Evolutionary conservation across 2,797 vertebrate genomes (phyloP), one percentile per base, ranked within the genome.

Genomic region (Steatocranus sp.): DNA sequence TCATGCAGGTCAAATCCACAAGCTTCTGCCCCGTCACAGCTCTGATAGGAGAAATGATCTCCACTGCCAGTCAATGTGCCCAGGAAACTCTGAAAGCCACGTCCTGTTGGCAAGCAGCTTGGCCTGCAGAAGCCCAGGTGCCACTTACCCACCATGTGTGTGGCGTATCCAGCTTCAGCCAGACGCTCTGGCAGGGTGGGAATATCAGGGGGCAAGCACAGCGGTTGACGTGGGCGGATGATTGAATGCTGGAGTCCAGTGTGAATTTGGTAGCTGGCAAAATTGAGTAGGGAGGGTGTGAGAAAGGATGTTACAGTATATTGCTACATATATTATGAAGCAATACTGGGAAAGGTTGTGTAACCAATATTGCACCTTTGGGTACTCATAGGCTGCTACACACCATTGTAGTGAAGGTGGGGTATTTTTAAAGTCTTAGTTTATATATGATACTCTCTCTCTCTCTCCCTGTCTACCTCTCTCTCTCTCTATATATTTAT

Each of bases 101-200:
- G 96, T 79, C 95, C 96, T 0, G 97, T 99, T 58, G 98, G 98
- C 91, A 99, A 96, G 89, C 98, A 99, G 89, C 97, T 96, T 2
- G 95, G 94, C 70, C 95, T 96, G 84, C 98, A 98, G 93, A 99
- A 99, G 3, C 98, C 98, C 90, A 99, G 91, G 93, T 99, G 98
- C 98, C 98, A 99, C 92, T 99, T 99, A 68, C 97, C 98, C 81
- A 99, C 98, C 97, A 99, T 98, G 88, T 99, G 97, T 0, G 98
- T 98, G 68, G 96, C 94, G 20, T 99, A 99, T 54, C 98, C 98
- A 9, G 94, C 97, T 82, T 96, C 96, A 77, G 92, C 94, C 78
- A 99, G 96, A 78, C 96, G 96, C 92, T 99, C 97, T 80, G 98
- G 97, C 88, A 97, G 96, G 1, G 97, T 99, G 81, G 96, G 92